These are phyloP conservation scores for Montipora capitata DNA, from an alignment of 92 coral and sea anemone species.

Conservation along the genomic window DNA sequence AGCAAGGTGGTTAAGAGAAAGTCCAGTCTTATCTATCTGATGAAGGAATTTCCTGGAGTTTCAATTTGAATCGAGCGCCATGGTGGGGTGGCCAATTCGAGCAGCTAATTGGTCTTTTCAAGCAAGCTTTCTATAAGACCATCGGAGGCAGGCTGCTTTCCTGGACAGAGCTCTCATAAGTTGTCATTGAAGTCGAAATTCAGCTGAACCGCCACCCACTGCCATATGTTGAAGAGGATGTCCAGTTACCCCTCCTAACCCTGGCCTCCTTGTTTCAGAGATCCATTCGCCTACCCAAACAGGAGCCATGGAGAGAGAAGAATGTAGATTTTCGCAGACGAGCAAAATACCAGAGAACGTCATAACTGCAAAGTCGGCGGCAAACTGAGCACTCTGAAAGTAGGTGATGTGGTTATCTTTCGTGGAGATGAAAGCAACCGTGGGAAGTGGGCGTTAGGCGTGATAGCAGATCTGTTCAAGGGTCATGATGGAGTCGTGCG, in stretches of 20 bases:
- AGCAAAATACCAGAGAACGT: too few species aligned
- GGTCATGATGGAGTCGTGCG: slow-evolving; percentile 41
- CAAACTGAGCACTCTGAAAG: neutral
- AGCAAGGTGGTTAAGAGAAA: too few species aligned
- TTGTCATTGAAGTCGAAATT: too few species aligned
- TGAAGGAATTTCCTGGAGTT: slow-evolving; percentile 30
- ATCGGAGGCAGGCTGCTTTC: slow-evolving; percentile 35
- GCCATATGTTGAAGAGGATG: too few species aligned
- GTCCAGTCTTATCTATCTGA: slow-evolving; percentile 45
- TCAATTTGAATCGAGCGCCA: neutral
- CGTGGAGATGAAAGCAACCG: slow-evolving; percentile 36
- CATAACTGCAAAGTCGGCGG: too few species aligned
- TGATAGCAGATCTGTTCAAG: slow-evolving; percentile 7
- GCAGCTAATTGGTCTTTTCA: slow-evolving; percentile 50
- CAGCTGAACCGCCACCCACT: too few species aligned
- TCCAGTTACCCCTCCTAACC: slow-evolving; percentile 49
- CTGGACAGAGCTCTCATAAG: too few species aligned
- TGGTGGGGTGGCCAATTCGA: slow-evolving; percentile 73
- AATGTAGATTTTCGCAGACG: too few species aligned
- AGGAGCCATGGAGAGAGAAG: too few species aligned
- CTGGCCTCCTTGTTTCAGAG: slow-evolving; percentile 41
- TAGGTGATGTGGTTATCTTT: slow-evolving; percentile 48
- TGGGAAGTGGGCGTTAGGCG: slow-evolving; percentile 30
- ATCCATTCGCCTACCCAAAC: too few species aligned
- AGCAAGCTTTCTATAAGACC: slow-evolving; percentile 29